Base-by-base conservation (phyloP, 1,140 invertebrate species). In the Cydia strobilella region DNA sequence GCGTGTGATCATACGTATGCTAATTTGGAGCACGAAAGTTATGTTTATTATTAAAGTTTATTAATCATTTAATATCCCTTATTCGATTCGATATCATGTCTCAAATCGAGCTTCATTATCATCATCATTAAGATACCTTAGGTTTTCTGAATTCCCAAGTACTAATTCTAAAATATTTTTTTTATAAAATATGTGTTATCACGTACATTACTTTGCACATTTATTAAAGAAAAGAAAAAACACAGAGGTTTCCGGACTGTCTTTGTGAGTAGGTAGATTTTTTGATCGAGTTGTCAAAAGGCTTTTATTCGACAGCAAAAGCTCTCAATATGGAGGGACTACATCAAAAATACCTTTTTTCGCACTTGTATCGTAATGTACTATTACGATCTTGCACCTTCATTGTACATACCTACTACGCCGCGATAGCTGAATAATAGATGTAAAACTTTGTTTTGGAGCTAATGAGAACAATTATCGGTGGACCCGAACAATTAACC, bases 381-480 rank as follows among this genome's bases (percentile, higher is more conserved):
- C n/a, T n/a, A n/a, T n/a, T 23, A 59, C 54, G n/a, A 10, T 59
- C 9, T 18, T 59, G 9, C 0, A 59, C 51, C 18, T 20, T 7
- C 18, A 59, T 20, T 6, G 51, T 59, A 59, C n/a, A n/a, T n/a
- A n/a, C 13, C n/a, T n/a, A 20, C 54, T 23, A 59, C 18, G 54
- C 18, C 54, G 2, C 4, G 51, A 18, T 5, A 13, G 51, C 6
- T 23, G 54, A 59, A 59, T 59, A 59, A 59, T 59, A 23, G 18
- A 59, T 59, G 54, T 12, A 59, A 59, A 59, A 59, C 51, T 59
- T 59, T 20, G n/a, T 7, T 59, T 59, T 20, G 51, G 51, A 9
- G 51, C 7, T 59, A 59, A 59, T 59, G 20, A 59, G 54, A 59
- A 12, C 54, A 23, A 59, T 59, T 59, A 59, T 59, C n/a, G 20